Evolutionary conservation across 2,888 invertebrate genomes (phyloP), one percentile per base, ranked within the genome.

Genomic region (Ellobium chinense): DNA sequence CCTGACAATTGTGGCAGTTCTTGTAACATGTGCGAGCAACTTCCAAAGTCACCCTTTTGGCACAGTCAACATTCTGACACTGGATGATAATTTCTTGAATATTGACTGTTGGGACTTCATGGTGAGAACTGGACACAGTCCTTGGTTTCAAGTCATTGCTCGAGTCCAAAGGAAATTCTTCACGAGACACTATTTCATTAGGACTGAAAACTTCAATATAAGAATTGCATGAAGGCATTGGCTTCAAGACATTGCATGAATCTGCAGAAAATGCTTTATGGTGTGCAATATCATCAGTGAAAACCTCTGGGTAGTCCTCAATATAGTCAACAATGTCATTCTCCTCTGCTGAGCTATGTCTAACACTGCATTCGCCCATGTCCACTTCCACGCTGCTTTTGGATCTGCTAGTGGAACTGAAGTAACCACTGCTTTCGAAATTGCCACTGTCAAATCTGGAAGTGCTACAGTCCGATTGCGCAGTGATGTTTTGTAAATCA

Each of bases 1-100:
- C 96, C 94, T 9, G 73, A 34, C 99, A 99, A 93, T 98, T 98
- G 94, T 98, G 98, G 93, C 97, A 98, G 88, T 96, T 96, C 93
- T 98, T 98, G 94, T 96, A 98, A 88, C 95, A 95, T 87, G 95
- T 94, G 87, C 96, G 95, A 82, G 98, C 98, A 87, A 97, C 96
- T 81, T 95, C 94, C 79, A 96, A 79, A 60, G 88, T 87, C 4
- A 89, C 84, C 9, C 88, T 88, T 54, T 87, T 84, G 34, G 89
- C 88, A 80, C 93, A 93, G 69, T 89, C 85, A 1, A 87, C 85
- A 81, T 93, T 92, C 18, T 91, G 88, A 82, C 90, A 90, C 58
- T 82, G 83, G 1, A 90, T 85, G 18, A n/a, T 39, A 27, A 31
- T 31, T n/a, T 24, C 34, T 31, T 65, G 29, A n/a, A 65, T n/a